Base-by-base conservation (phyloP, 2,888 invertebrate species). In the Lasioglossum malachurum region DNA sequence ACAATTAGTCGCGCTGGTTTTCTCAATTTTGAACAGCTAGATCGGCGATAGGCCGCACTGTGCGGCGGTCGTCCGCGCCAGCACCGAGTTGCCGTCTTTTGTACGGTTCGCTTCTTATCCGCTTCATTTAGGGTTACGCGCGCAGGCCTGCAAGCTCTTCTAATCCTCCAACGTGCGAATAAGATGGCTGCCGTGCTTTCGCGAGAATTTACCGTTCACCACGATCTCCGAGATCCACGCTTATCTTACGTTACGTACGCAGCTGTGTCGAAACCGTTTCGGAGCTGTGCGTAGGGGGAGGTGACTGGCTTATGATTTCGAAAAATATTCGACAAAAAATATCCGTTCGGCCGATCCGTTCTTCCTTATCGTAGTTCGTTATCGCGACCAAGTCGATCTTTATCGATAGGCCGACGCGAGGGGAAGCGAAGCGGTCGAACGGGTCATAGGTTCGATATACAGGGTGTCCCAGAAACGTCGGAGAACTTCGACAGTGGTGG, bases 371-470 rank as follows among this genome's bases (percentile, higher is more conserved):
- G n/a, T 1, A 12, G 41, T 12, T 38, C 69, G 35, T 78, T 78
- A 78, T 78, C 82, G 64, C 16, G 69, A 12, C 23, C n/a, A 23
- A 44, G 53, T 14, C 49, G 49, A 72, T 80, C 82, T 79, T 86
- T 76, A 78, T 64, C 88, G 85, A 86, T 75, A 57, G 53, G 64
- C 69, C n/a, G 64, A 71, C 57, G 64, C 44, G 75, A 88, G 78
- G 78, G 74, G 78, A 3, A 7, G 3, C 35, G 38, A 38, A 1
- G 19, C 67, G 23, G 4, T 8, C 57, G 77, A 75, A 71, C 35
- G 76, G 83, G 88, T 89, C 83, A 89, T 83, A 89, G 86, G 71
- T 82, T 75, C 75, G 46, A 46, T 16, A 16, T 46, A 46, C 46
- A 46, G 46, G 46, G 46, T 16, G 16, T 16, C 16, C 16, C 16